Conservation (phyloP, 1,140 invertebrate species). For the Branchinecta lindahli region DNA sequence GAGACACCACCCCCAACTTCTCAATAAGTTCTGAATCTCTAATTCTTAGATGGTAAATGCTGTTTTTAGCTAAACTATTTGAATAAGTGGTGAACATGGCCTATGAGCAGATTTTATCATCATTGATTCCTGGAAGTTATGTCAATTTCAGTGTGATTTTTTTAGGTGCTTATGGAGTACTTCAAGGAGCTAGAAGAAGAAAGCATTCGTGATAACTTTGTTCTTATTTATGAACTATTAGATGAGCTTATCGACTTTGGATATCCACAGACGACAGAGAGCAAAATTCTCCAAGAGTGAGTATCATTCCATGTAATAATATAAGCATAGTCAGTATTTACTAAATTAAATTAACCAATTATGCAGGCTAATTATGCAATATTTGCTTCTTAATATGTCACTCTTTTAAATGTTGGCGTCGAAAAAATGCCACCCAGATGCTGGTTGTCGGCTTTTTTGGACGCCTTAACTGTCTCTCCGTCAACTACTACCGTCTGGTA, state of each 20-base stretch:
- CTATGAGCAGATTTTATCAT: no score
- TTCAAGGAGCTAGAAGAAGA: constrained; percentile 99
- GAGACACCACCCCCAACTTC: no score
- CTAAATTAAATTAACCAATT: background rate
- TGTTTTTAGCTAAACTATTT: no score
- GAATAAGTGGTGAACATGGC: no score
- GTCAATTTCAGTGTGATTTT: constrained; percentile 8
- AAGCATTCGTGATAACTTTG: constrained; percentile 98
- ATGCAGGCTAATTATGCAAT: constrained; percentile 9
- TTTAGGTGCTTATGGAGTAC: constrained; percentile 85
- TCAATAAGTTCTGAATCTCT: no score
- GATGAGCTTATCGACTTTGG: constrained; percentile 99
- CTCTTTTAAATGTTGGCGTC: background rate
- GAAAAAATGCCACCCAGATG: constrained; percentile 15
- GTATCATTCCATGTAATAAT: constrained; percentile 21
- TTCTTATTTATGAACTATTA: constrained; percentile 93
- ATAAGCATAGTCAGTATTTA: background rate
- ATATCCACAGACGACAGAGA: constrained; percentile 98
- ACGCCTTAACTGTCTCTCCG: no score
- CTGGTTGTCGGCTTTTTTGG: no score
- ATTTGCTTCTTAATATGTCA: background rate
- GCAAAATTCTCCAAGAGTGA: constrained; percentile 94
- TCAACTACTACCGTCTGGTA: no score
- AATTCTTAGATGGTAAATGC: no score
- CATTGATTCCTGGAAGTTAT: no score